Evolutionary conservation across 2,888 invertebrate species (phyloP), one percentile per base, ranked within the genome.

Genomic region (Neuroscelio doddi): DNA sequence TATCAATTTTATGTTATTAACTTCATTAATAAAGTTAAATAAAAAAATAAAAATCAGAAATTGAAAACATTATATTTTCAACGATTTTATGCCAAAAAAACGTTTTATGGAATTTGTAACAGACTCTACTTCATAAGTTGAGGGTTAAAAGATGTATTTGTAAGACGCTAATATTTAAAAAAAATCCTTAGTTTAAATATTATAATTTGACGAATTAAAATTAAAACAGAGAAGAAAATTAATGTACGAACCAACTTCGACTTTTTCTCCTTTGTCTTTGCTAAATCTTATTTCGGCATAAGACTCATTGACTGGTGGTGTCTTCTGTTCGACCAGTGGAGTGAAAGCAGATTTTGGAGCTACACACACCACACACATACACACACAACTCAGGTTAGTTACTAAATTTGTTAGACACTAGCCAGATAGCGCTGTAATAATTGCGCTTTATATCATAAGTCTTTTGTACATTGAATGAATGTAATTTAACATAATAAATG

Each of bases 251-350:
- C 84, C 83, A 58, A 83, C 77, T 76, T 85, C 80, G 47, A 80
- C 75, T 64, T 80, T 71, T 47, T 82, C 78, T 47, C 80, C 74
- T 56, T 80, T 78, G 42, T 82, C 81, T 70, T 80, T 81, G 74
- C 85, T 86, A 66, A 87, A 66, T 62, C 87, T 80, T 71, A 87
- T 85, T 82, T 87, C 87, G 41, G 79, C 74, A 67, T 84, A 86
- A 30, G 76, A 75, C 51, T 80, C 80, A 26, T 78, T 80, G 65
- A 64, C 64, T 46, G 79, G 71, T 12, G 61, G 68, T 64, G 72
- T 72, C 73, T 78, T 79, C 53, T 75, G 70, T 36, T 77, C 75
- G 44, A 78, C 64, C 71, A 81, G 64, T 59, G 80, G 76, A 69
- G 71, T 72, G 69, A 84, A 82, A 68, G 78, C 82, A 71, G 84